Evolutionary conservation across 2,113 vertebrate genomes (phyloP), one percentile per base, ranked within the genome.

Genomic region (Tyrannus savana): DNA sequence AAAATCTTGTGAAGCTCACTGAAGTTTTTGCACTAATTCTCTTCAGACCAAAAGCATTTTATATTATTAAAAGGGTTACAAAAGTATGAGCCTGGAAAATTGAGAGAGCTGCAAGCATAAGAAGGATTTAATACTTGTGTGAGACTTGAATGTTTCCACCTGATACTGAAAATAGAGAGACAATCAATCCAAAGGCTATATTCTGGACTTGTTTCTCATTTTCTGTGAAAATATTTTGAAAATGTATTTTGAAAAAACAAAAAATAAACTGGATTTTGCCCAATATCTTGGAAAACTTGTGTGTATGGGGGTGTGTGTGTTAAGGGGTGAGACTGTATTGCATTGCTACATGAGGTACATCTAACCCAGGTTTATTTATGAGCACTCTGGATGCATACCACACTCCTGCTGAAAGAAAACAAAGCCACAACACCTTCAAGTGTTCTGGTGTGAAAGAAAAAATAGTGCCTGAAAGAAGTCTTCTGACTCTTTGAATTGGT

Each of bases 251-350:
- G 19, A 69, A 77, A 84, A 74, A 66, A 28, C 78, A n/a, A 4
- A 58, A 74, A 74, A 37, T 8, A 50, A 76, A 24, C 18, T 27
- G 19, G 2, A 23, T 72, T 88, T 90, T 62, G 4, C 3, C 8
- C 13, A 69, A 1, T 22, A 41, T 41, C 6, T 71, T 53, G 53
- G 14, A 78, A 94, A 63, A 39, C 14, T 10, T 37, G 24, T 39
- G 35, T 62, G 10, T 55, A 6, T 23, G 28, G 15, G 2, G 24
- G 27, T 39, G 6, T 21, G 3, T 24, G 12, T 41, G 6, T 55
- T 44, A 31, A 22, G 19, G 7, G 5, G 17, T 7, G 4, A 18
- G 30, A 3, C 11, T 49, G 42, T 12, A 42, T 17, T 1, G 1
- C 42, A 9, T 15, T 77, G 7, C 35, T 81, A 47, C 24, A 24